Conservation (phyloP, 2,113 vertebrate genomes). For the Labeo rohita region DNA sequence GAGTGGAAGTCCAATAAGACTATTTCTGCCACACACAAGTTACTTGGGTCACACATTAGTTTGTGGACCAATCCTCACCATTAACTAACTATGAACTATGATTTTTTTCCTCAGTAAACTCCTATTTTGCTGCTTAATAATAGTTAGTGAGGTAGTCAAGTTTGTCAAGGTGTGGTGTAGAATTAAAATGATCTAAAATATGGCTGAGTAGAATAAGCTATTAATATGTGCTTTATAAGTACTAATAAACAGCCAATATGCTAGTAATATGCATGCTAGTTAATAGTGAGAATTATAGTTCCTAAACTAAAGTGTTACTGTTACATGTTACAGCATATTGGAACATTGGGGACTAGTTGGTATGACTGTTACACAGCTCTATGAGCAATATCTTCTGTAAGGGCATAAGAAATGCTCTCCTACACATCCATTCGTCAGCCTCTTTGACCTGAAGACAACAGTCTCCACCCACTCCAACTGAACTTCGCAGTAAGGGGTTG, state of each 20-base stretch:
- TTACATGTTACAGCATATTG: background rate
- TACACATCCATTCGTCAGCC: slow-evolving; percentile 2
- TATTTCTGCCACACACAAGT: no score
- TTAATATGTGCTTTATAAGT: no score
- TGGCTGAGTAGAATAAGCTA: no score
- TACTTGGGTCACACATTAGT: background rate
- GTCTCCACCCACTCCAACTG: background rate
- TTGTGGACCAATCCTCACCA: no score
- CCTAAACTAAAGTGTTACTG: background rate
- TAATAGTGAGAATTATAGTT: background rate
- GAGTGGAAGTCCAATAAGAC: no score
- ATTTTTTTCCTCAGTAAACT: no score
- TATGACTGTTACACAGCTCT: background rate
- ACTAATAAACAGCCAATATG: background rate
- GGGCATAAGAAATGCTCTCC: background rate
- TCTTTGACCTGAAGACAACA: background rate
- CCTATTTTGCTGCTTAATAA: no score
- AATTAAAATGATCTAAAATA: no score
- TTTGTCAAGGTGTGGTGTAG: no score
- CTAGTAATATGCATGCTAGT: background rate
- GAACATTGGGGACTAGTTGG: background rate
- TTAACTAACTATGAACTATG: no score
- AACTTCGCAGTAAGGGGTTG: background rate
- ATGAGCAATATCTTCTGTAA: background rate
- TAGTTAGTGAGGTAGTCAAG: no score